Conservation (phyloP, 2,113 vertebrate genomes). For the Bubo scandiacus region DNA sequence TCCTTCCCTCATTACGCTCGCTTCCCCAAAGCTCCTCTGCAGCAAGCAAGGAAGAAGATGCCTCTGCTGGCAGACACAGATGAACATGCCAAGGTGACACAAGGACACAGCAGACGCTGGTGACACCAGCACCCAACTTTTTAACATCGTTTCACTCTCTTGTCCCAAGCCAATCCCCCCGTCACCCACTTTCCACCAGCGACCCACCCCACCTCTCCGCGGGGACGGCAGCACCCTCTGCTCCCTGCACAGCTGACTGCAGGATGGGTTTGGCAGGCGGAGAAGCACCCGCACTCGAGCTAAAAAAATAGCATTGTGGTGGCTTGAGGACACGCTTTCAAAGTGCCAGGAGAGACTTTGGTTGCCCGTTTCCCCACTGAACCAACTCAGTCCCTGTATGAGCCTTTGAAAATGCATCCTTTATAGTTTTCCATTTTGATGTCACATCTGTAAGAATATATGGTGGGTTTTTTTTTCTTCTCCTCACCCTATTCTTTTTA, state of each 20-base stretch:
- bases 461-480: background rate
- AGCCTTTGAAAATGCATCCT: conserved; percentile 44
- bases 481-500: background rate
- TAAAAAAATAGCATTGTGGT: background rate
- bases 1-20: background rate
- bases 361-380: background rate
- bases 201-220: background rate
- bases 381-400: background rate
- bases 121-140: background rate
- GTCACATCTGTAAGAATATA: conserved; percentile 62
- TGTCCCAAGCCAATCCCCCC: rapidly evolving
- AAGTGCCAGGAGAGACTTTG: background rate
- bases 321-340: background rate
- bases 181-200: background rate
- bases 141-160: background rate
- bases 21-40: background rate
- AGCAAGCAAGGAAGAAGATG: background rate
- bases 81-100: background rate
- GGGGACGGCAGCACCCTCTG: rapidly evolving
- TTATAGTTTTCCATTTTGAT: conserved; percentile 71
- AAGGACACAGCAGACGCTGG: background rate
- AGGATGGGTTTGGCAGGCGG: rapidly evolving
- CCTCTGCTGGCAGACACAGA: background rate
- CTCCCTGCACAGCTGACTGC: background rate
- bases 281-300: background rate